Evolutionary conservation across 92 coral and sea anemone species (phyloP).

Genomic region (Porites cylindrica): DNA sequence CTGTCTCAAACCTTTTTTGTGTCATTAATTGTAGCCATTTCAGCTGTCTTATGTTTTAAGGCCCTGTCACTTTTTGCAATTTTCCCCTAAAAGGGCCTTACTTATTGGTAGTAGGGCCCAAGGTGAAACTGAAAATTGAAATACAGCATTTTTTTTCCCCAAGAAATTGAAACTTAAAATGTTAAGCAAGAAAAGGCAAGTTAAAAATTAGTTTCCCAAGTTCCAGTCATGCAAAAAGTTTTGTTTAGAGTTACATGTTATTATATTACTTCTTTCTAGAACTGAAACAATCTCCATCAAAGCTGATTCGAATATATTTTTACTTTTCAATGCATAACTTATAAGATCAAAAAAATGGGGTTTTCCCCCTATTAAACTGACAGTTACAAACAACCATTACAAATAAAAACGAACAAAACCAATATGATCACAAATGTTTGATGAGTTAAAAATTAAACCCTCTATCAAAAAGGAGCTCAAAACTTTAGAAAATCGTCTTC

Average conservation of each 20-base stretch:
- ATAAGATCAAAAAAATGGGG: not conserved
- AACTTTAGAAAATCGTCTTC: too few relatives aligned
- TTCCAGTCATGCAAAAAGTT: not conserved
- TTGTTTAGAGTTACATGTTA: not conserved
- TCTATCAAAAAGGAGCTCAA: not conserved
- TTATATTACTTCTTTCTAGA: not conserved
- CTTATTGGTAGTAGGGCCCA: too few relatives aligned
- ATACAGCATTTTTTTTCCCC: too few relatives aligned
- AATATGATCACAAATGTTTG: not conserved
- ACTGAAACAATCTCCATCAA: not conserved
- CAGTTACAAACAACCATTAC: not conserved
- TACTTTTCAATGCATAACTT: not conserved
- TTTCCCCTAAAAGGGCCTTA: too few relatives aligned
- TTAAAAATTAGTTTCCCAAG: not conserved
- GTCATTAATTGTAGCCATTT: too few relatives aligned
- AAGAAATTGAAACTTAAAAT: not conserved
- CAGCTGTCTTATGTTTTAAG: too few relatives aligned
- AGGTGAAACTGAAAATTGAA: too few relatives aligned
- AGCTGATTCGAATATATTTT: not conserved
- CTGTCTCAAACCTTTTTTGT: too few relatives aligned
- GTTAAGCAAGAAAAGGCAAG: not conserved
- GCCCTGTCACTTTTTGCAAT: too few relatives aligned
- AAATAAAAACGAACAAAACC: not conserved
- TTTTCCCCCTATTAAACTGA: not conserved
- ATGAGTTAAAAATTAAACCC: not conserved